Evolutionary conservation across 2,888 invertebrate genomes (phyloP), one percentile per base, ranked within the genome.

Genomic region (Loripinus fragilis): DNA sequence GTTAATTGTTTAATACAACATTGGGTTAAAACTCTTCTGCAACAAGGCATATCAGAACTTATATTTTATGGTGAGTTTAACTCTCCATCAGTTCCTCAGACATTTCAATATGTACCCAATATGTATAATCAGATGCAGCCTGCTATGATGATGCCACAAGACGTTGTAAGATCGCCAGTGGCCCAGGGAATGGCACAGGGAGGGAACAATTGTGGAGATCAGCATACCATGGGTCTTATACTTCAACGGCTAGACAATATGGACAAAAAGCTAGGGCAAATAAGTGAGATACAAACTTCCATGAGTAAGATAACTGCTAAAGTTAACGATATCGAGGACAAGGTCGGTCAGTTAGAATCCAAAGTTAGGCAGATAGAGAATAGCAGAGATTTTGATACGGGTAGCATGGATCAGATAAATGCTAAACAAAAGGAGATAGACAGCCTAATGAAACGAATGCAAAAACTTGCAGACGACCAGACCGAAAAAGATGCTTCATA

Each of bases 401-500:
- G 23, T 7, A 42, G n/a, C 33, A 23, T 69, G 2, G 50, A 48
- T 2, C 30, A 48, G 15, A 10, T 69, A 52, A 48, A 42, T n/a
- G 35, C 20, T n/a, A 69, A 69, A 35, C 69, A 69, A 35, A 69
- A 17, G n/a, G 68, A 68, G 30, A 48, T 68, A 5, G 68, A 68
- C 30, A 20, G 23, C 2, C 17, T 48, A 30, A 17, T 68, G 17
- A 20, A 35, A n/a, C 41, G 35, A 42, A 28, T 67, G 28, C 42
- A 35, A n/a, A 67, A 52, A 28, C 5, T 52, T 15, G 67, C 33
- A 41, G 3, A 30, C 2, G 67, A 67, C 5, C 67, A 67, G n/a
- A 2, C 7, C 15, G 25, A 25, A 23, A 35, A 42, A 15, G 42
- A 67, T 17, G 8, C 41, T 20, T n/a, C 7, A 15, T 2, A 17